Conservation (phyloP, 2,888 invertebrate genomes). For the Caenorhabditis sulstoni region DNA sequence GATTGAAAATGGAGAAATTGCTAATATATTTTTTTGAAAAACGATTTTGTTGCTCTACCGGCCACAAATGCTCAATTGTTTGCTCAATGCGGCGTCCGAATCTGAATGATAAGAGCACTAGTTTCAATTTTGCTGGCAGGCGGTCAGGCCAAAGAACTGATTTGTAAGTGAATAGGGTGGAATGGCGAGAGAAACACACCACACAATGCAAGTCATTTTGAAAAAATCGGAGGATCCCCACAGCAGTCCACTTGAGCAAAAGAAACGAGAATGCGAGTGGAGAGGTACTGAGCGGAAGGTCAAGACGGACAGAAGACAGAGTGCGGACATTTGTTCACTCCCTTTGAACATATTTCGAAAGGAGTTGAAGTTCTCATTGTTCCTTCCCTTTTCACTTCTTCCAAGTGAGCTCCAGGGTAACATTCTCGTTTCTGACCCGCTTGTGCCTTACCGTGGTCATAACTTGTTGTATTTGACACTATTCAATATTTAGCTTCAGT, state of each 20-base stretch:
- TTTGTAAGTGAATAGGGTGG: neutral
- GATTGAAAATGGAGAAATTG: neutral
- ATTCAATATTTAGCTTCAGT: conserved; percentile 10
- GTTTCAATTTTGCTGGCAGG: conserved; percentile 36
- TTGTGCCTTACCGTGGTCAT: neutral
- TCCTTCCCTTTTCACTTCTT: neutral
- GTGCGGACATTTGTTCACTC: conserved; percentile 4
- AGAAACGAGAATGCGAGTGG: neutral
- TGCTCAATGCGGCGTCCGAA: conserved; percentile 11
- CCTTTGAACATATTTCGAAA: neutral
- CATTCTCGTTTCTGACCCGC: neutral
- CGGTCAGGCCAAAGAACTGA: conserved; percentile 1
- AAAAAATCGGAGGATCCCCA: neutral
- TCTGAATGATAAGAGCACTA: conserved; percentile 34
- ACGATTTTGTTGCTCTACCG: conserved; percentile 1
- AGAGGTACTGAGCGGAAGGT: conserved; percentile 14
- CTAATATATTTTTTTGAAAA: conserved; percentile 1
- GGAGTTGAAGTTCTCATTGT: conserved; percentile 13
- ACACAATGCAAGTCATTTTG: neutral
- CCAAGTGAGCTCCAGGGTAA: too few relatives aligned
- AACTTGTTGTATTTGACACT: neutral
- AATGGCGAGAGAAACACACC: conserved; percentile 2
- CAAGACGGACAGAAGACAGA: conserved; percentile 6
- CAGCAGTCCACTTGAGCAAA: conserved; percentile 1
- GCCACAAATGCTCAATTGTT: conserved; percentile 28